phyloP scores from a whole-genome alignment of 2,888 invertebrate species.

The Baccha elongata region DNA sequence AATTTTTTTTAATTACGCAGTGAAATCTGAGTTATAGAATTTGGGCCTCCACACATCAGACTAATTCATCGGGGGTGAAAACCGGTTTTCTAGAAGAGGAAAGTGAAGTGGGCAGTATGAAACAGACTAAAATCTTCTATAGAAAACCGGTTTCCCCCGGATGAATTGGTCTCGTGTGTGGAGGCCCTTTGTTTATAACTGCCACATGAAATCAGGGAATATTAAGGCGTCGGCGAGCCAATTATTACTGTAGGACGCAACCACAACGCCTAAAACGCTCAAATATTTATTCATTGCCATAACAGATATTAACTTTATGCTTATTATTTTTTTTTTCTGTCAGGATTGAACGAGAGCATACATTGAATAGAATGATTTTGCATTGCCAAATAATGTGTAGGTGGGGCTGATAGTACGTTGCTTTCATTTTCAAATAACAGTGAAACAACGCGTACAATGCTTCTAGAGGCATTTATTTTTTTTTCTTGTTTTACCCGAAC shows the following conservation, averaged over 20 bases:
- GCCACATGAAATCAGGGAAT: neutral
- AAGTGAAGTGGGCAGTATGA: too few species aligned
- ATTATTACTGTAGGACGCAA: too few species aligned
- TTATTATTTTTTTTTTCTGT: neutral
- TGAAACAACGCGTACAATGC: conserved; percentile 11
- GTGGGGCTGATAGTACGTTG: conserved; percentile 1
- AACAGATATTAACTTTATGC: conserved; percentile 6
- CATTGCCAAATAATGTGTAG: conserved; percentile 3
- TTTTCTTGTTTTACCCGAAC: conserved; percentile 4
- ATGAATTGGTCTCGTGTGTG: too few species aligned
- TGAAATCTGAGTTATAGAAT: too few species aligned
- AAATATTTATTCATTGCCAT: neutral
- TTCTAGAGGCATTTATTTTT: neutral
- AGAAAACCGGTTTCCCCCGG: too few species aligned
- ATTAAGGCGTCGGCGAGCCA: neutral
- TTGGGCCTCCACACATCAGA: too few species aligned
- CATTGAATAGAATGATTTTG: conserved; percentile 34
- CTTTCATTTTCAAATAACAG: conserved; percentile 5
- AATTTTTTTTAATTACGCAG: too few species aligned
- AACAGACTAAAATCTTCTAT: too few species aligned
- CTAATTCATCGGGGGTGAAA: too few species aligned
- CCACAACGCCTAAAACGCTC: neutral
- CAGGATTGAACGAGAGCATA: conserved; percentile 29
- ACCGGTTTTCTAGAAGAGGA: too few species aligned
- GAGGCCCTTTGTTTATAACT: too few species aligned